Conservation (phyloP, 2,797 vertebrate genomes). For the Pipistrellus pygmaeus region DNA sequence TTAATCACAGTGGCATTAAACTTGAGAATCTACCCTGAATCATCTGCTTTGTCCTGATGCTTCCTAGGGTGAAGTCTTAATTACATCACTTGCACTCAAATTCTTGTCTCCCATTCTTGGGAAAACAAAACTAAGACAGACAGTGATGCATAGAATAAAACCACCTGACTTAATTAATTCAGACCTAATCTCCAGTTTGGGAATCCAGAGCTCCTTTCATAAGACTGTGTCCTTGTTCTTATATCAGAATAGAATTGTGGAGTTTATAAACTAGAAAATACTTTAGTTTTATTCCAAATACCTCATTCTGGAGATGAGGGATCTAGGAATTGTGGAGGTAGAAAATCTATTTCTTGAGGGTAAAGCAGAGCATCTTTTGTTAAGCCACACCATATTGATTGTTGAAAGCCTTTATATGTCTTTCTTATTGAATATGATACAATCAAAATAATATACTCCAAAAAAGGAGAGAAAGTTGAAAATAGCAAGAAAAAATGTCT, state of each 20-base stretch:
- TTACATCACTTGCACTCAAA: background rate
- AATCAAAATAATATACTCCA: background rate
- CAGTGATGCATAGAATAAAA: background rate
- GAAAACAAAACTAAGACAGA: constrained; percentile 11
- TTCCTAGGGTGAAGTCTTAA: background rate
- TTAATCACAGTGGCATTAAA: background rate
- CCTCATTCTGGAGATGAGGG: background rate
- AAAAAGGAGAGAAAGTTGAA: background rate
- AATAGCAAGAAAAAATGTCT: background rate
- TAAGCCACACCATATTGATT: background rate
- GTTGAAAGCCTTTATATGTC: background rate
- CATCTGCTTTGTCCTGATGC: background rate
- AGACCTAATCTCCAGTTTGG: background rate
- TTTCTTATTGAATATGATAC: background rate
- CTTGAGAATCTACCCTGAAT: background rate
- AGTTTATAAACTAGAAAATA: background rate
- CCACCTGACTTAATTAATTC: background rate
- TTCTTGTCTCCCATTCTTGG: background rate
- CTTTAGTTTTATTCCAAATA: background rate
- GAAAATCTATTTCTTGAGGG: background rate
- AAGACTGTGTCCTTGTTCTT: background rate
- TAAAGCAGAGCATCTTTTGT: background rate
- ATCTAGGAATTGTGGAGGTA: background rate
- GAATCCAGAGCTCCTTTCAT: background rate
- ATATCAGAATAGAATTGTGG: constrained; percentile 3